These are phyloP conservation scores for Australoheros scitulus DNA, from an alignment of 2,113 vertebrate genomes.

Conservation along the genomic window DNA sequence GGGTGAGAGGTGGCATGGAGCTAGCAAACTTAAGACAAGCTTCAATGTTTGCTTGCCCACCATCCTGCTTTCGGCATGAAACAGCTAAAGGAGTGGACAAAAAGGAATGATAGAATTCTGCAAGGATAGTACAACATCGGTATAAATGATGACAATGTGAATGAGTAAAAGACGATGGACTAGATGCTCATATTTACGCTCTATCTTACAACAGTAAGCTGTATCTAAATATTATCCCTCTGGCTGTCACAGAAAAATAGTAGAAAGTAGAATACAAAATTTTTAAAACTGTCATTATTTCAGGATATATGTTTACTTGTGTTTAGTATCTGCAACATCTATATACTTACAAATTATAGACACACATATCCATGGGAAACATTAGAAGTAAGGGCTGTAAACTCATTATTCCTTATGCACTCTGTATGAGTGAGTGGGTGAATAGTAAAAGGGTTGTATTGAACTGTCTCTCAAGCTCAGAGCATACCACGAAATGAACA, in stretches of 20 bases:
- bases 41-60: constrained; percentile 86
- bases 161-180: neutral
- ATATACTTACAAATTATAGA: no score
- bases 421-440: constrained; percentile 35
- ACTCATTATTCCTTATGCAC: constrained; percentile 10
- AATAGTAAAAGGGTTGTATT: constrained; percentile 55
- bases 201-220: neutral
- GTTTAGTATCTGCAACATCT: neutral
- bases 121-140: neutral
- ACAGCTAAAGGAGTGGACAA: constrained; percentile 81
- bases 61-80: constrained; percentile 93
- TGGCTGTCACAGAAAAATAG: neutral
- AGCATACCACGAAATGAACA: constrained; percentile 33
- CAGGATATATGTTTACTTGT: neutral
- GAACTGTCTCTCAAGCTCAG: constrained; percentile 40
- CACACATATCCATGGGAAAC: neutral
- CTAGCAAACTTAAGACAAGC: constrained; percentile 87
- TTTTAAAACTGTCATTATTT: neutral
- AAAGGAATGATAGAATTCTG: neutral
- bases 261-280: neutral
- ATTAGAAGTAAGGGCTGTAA: neutral
- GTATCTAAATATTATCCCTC: neutral
- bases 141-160: neutral
- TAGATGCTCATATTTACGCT: neutral
- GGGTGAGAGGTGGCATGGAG: constrained; percentile 89